Percentiles rank a stretch among this genome's conserved stretches.
Conservation (phyloP, 2,113 vertebrate genomes). For the Varanus komodoensis region DNA sequence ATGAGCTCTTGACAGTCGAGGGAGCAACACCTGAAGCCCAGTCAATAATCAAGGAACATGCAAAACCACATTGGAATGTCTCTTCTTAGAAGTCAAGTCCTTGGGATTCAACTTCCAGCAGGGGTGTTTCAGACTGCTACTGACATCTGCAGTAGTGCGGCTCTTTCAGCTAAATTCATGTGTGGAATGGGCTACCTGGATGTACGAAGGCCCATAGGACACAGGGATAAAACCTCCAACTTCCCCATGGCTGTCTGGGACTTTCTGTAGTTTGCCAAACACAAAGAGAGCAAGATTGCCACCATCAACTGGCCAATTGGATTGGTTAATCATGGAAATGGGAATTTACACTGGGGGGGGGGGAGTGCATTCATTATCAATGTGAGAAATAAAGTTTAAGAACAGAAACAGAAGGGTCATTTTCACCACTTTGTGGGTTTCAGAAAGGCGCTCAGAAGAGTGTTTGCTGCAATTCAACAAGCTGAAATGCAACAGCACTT, state of each 20-base stretch:
- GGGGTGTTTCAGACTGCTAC: background rate
- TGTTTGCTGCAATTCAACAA: accelerated
- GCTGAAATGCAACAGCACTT: accelerated
- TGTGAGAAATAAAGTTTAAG: too few species aligned
- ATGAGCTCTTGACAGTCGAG: background rate
- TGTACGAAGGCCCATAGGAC: background rate
- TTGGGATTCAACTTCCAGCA: too few species aligned
- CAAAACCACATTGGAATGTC: background rate
- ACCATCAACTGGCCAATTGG: background rate
- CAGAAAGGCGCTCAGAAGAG: accelerated
- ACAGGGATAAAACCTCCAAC: background rate
- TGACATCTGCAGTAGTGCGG: background rate
- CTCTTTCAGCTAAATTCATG: background rate
- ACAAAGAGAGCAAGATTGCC: background rate
- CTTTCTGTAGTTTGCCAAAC: background rate
- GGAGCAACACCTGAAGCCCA: background rate
- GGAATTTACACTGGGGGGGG: too few species aligned
- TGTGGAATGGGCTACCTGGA: background rate
- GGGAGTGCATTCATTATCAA: background rate
- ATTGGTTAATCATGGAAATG: background rate
- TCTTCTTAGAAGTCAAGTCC: background rate
- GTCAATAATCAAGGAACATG: background rate
- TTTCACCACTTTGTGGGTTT: accelerated
- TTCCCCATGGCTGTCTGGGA: too few species aligned
- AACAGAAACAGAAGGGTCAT: background rate